Conservation (phyloP, 2,888 invertebrate genomes). For the Pseudanteris insignis region DNA sequence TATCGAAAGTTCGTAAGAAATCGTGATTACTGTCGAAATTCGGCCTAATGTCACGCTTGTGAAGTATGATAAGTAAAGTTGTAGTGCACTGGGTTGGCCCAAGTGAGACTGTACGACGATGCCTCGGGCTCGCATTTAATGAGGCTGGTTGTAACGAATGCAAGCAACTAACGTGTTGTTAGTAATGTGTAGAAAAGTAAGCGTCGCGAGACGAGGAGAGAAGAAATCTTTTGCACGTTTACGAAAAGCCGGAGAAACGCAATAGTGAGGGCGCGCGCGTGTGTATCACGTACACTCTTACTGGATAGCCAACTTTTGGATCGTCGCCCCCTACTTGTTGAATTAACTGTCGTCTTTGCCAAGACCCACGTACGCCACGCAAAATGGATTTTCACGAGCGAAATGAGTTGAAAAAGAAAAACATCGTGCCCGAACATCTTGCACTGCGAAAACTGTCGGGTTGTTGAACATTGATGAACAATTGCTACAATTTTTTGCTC, state of each 20-base stretch:
- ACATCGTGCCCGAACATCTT: slow-evolving; percentile 2
- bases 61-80: slow-evolving; percentile 7
- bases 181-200: slow-evolving; percentile 6
- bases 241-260: slow-evolving; percentile 9
- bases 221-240: slow-evolving; percentile 23
- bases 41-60: slow-evolving; percentile 2
- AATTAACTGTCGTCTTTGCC: slow-evolving; percentile 33
- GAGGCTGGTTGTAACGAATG: slow-evolving; percentile 26
- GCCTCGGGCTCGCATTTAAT: slow-evolving; percentile 30
- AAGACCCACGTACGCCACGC: slow-evolving; percentile 7
- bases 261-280: slow-evolving; percentile 7
- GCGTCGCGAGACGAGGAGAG: slow-evolving; percentile 29
- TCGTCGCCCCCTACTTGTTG: slow-evolving; percentile 36
- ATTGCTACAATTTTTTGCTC: no score
- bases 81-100: slow-evolving; percentile 8
- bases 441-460: slow-evolving; percentile 3
- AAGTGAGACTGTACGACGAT: slow-evolving; percentile 8
- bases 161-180: no score
- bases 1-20: no score
- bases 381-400: slow-evolving; percentile 12
- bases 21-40: no score
- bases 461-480: slow-evolving; percentile 5
- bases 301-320: slow-evolving; percentile 23
- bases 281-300: slow-evolving; percentile 3
- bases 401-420: slow-evolving; percentile 4